These are phyloP conservation scores for Lota lota DNA, from an alignment of 2,113 vertebrate genomes.

Conservation along the genomic window DNA sequence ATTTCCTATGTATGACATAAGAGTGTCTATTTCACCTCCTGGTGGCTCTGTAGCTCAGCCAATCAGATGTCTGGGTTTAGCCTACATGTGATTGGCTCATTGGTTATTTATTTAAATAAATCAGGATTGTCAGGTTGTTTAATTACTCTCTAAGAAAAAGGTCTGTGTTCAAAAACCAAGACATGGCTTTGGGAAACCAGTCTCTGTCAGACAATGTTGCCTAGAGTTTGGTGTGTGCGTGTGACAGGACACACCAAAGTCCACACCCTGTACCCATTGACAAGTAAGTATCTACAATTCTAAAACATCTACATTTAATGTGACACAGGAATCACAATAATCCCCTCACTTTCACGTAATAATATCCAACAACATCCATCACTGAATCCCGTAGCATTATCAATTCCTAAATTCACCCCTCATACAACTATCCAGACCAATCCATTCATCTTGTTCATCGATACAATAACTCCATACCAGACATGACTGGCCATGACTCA, in stretches of 20 bases:
- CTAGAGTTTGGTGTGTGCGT: slow-evolving; percentile 26
- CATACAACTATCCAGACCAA: slow-evolving; percentile 25
- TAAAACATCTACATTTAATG: slow-evolving; percentile 20
- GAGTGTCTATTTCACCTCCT: too few relatives aligned
- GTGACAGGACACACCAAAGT: slow-evolving; percentile 31
- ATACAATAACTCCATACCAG: slow-evolving; percentile 34
- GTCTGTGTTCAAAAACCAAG: slow-evolving; percentile 1
- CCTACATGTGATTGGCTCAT: too few relatives aligned
- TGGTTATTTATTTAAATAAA: too few relatives aligned
- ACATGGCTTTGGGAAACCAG: slow-evolving; percentile 44
- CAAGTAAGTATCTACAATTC: slow-evolving; percentile 59
- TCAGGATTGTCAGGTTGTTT: too few relatives aligned
- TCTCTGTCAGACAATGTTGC: neutral
- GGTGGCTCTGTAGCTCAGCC: too few relatives aligned
- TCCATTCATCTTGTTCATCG: slow-evolving; percentile 53
- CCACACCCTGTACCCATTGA: slow-evolving; percentile 23
- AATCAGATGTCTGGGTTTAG: too few relatives aligned
- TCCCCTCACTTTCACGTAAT: slow-evolving; percentile 39
- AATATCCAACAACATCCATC: slow-evolving; percentile 42
- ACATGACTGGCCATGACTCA: slow-evolving; percentile 35
- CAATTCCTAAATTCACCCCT: slow-evolving; percentile 27
- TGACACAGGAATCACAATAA: slow-evolving; percentile 24
- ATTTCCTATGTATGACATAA: too few relatives aligned
- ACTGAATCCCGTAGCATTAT: slow-evolving; percentile 23
- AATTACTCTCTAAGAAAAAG: too few relatives aligned